Evolutionary conservation across 2,888 invertebrate genomes (phyloP), one percentile per base, ranked within the genome.

Genomic region (Camponotus fellah): DNA sequence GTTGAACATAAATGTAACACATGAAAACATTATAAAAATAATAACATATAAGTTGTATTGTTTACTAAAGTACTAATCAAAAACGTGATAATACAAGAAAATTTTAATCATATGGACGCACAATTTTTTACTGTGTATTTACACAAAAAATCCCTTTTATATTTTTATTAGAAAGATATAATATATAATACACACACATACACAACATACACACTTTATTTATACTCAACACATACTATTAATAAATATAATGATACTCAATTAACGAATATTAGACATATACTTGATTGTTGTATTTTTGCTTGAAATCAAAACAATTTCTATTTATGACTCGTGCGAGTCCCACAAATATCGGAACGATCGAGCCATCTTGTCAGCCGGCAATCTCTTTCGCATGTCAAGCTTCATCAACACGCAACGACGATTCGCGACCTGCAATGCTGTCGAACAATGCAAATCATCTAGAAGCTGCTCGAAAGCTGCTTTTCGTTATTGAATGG

Each of bases 401-500:
- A 3, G 17, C 26, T 40, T 26, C 26, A n/a, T 26, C 26, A 26
- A 14, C 26, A 32, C 12, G 32, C 49, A 49, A 49, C 32, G 21
- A 64, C 17, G 21, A 65, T 26, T 10, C 58, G 14, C 34, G 26
- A 75, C 64, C 21, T 10, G 46, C 49, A 37, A 21, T 49, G 37
- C 34, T 34, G 21, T 64, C 34, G 10, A 14, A 49, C 17, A 65
- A 65, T 32, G 65, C 65, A 53, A 65, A 66, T 75, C 64, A 10
- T 4, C 17, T 17, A n/a, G 53, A 76, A 65, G 65, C 34, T 21
- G 75, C 26, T 75, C 14, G 21, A 12, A 34, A 74, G 49, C 17
- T 69, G 68, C 68, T 69, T 65, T 26, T 72, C 37, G 56, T 58
- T 40, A 56, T 71, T 14, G 56, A 72, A 32, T 53, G 26, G 14